A percentile compares a stretch with the other conserved stretches of the same genome.
Evolutionary conservation across 1,140 invertebrate species (phyloP).

Genomic region (Dicyema japonicum): DNA sequence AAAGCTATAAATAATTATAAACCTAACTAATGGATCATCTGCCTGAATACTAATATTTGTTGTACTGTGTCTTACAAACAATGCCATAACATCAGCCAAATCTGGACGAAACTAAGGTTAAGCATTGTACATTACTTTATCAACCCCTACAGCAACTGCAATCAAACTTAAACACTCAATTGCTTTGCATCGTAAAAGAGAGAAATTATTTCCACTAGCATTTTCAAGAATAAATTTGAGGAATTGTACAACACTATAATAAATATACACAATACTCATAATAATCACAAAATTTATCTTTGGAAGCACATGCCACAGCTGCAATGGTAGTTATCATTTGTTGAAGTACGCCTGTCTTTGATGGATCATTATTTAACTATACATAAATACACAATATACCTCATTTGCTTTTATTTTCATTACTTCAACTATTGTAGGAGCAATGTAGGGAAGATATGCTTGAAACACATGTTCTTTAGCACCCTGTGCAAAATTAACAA

Average conservation of each 20-base stretch:
- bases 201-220: constrained; percentile 47
- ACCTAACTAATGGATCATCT: constrained; percentile 69
- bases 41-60: constrained; percentile 59
- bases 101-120: constrained; percentile 40
- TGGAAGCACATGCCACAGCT: constrained; percentile 83
- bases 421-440: too few relatives aligned
- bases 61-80: too few relatives aligned
- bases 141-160: constrained; percentile 68
- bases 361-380: too few relatives aligned
- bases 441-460: too few relatives aligned
- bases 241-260: constrained; percentile 50
- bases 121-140: constrained; percentile 28
- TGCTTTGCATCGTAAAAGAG: constrained; percentile 59
- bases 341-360: constrained; percentile 72
- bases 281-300: constrained; percentile 55
- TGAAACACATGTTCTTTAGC: too few relatives aligned
- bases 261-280: constrained; percentile 24
- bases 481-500: too few relatives aligned
- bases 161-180: constrained; percentile 95
- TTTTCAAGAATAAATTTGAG: constrained; percentile 86
- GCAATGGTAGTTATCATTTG: constrained; percentile 91
- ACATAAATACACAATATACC: too few relatives aligned
- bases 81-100: constrained; percentile 74
- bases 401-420: too few relatives aligned
- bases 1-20: constrained; percentile 2